phyloP scores from a whole-genome alignment of 2,113 vertebrate genomes.

The Gopherus evgoodei region DNA sequence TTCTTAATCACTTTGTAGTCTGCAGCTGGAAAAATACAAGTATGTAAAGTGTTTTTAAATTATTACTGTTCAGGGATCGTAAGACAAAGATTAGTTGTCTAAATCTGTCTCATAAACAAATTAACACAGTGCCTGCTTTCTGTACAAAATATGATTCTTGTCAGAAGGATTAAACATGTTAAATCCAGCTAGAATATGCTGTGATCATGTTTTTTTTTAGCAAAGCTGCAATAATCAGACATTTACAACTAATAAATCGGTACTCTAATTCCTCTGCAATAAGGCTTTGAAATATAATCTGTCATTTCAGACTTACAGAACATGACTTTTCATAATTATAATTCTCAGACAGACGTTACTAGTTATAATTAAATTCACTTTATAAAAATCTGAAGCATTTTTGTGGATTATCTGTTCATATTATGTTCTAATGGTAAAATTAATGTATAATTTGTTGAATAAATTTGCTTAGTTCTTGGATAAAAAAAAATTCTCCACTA shows the following conservation, averaged over 20 bases:
- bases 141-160: slow-evolving; percentile 71
- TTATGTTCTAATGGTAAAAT: slow-evolving; percentile 76
- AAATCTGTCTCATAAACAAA: slow-evolving; percentile 80
- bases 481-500: slow-evolving; percentile 55
- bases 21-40: not conserved
- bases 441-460: slow-evolving; percentile 81
- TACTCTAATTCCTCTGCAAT: slow-evolving; percentile 81
- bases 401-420: slow-evolving; percentile 79
- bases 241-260: slow-evolving; percentile 85
- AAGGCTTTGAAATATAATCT: slow-evolving; percentile 86
- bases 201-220: slow-evolving; percentile 71
- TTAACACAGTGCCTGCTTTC: slow-evolving; percentile 74
- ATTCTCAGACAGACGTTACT: slow-evolving; percentile 78
- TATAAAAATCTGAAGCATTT: slow-evolving; percentile 77
- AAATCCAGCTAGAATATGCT: slow-evolving; percentile 78
- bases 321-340: slow-evolving; percentile 82
- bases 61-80: slow-evolving; percentile 60
- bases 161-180: slow-evolving; percentile 77
- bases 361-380: slow-evolving; percentile 85
- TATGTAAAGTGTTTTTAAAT: slow-evolving; percentile 61
- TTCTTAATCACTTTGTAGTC: slow-evolving; percentile 35
- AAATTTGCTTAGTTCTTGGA: slow-evolving; percentile 71
- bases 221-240: slow-evolving; percentile 83
- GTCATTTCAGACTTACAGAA: slow-evolving; percentile 82
- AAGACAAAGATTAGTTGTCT: slow-evolving; percentile 72